Evolutionary conservation across 2,888 invertebrate species (phyloP), one percentile per base, ranked within the genome.

Genomic region (Cremastinae sp.): DNA sequence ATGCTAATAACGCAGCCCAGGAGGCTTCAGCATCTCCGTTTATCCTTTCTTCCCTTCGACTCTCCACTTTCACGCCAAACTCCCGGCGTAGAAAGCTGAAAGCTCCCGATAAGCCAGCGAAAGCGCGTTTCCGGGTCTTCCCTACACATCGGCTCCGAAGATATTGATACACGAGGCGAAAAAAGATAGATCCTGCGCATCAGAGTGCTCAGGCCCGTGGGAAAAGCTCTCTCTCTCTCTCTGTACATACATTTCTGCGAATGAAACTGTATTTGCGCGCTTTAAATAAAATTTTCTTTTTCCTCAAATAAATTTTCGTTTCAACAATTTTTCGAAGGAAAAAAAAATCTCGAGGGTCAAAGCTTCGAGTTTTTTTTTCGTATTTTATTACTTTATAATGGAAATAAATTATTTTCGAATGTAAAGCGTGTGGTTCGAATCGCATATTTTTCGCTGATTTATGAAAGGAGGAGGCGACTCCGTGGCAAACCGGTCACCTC

Each of bases 1-100:
- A 84, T 82, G 86, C 87, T 85, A 88, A 88, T 88, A 88, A 87
- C 84, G 76, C 80, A 45, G 56, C 20, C 51, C 45, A 49, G 43
- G 35, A 56, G 53, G 41, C 66, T 64, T n/a, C n/a, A n/a, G 28
- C 49, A 39, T 18, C 62, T 64, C 41, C 47, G 43, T 4, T 49
- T 62, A 28, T 55, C 55, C 62, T 62, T 62, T n/a, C n/a, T n/a
- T n/a, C n/a, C n/a, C 43, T 28, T 68, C 62, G 62, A 58, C 53
- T 28, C 47, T 56, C 12, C 45, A 75, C 79, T 71, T 78, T 70
- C 79, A 80, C 73, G 4, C 35, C 39, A 28, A 45, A n/a, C 9
- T 37, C 47, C 20, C 66, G 3, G 28, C 14, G 47, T 47, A 55
- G 41, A 39, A 47, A 59, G 66, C 64, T 69, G 68, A 70, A 66